Base-by-base conservation (phyloP, 2,888 invertebrate genomes). In the Lysandra coridon region DNA sequence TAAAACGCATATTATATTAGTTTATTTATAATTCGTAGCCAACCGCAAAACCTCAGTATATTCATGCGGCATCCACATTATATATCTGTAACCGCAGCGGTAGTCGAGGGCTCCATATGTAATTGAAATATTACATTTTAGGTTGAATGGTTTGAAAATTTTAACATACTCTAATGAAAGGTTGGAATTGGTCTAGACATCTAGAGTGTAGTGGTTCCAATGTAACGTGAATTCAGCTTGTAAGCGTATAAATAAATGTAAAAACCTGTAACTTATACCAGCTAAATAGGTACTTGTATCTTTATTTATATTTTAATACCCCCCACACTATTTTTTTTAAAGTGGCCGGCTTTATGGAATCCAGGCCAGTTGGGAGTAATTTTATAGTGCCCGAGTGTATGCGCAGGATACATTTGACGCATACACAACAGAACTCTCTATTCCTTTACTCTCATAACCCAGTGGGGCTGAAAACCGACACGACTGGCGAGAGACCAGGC, bases 81-180 rank as follows among this genome's bases (percentile, higher is more conserved):
- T 69, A 69, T 69, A 4, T 69, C 69, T 69, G 14, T 69, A 33
- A 5, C 69, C 69, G 4, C 14, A 33, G 33, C 69, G 12, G 5
- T 69, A 69, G 10, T 62, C 23, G 1, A 69, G 33, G 14, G 69
- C 69, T 69, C 4, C 33, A 33, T 69, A 14, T 69, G 69, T 33
- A 69, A 69, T 33, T 64, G 64, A 64, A 64, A 69, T 14, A 69
- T 69, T 14, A 69, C 69, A 33, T 69, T 69, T 69, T 69, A 69
- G 69, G 69, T 64, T 64, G 64, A 64, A 64, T 30, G 12, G 30
- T 23, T 64, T 64, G 64, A 69, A 69, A 33, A 30, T 64, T 69
- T 69, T 33, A 33, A 33, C 33, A 33, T 33, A 33, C 69, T 33
- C 69, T 69, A 69, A 69, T 12, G 69, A 69, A 69, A 69, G 69